Evolutionary conservation across 2,888 invertebrate genomes (phyloP).

Genomic region (Cryptophagus acutangulus): DNA sequence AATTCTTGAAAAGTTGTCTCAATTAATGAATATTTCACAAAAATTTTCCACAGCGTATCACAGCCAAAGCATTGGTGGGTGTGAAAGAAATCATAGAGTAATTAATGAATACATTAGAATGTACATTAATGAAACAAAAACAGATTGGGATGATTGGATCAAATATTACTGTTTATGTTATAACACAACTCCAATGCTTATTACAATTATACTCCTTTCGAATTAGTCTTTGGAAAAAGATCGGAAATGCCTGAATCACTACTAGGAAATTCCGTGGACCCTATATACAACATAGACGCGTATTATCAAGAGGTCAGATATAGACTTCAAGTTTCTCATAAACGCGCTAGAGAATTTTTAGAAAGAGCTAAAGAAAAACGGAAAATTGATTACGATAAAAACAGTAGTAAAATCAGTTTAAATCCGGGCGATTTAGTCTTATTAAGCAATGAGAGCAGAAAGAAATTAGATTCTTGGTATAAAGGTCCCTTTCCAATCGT

Average conservation of each 20-base stretch:
- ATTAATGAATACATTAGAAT: conserved; percentile 22
- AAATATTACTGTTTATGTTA: conserved; percentile 18
- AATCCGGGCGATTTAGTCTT: conserved; percentile 8
- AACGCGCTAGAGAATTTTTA: conserved; percentile 11
- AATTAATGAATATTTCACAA: conserved; percentile 9
- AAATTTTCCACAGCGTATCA: conserved; percentile 18
- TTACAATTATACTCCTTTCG: conserved; percentile 18
- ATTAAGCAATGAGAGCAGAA: conserved; percentile 9
- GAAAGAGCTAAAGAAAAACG: conserved; percentile 12
- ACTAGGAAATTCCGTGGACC: conserved; percentile 7
- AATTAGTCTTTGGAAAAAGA: conserved; percentile 18
- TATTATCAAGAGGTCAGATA: conserved; percentile 16
- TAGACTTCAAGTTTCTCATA: conserved; percentile 15
- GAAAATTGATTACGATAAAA: too few species aligned
- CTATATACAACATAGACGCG: conserved; percentile 17
- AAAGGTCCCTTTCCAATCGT: conserved; percentile 4
- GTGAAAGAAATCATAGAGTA: conserved; percentile 24
- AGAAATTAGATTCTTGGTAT: conserved; percentile 8
- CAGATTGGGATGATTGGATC: conserved; percentile 19
- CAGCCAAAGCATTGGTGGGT: conserved; percentile 37
- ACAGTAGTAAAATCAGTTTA: too few species aligned
- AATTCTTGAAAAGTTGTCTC: conserved; percentile 4
- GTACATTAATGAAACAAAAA: conserved; percentile 11
- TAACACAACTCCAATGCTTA: conserved; percentile 20
- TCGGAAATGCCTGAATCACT: conserved; percentile 10